Evolutionary conservation across 2,113 vertebrate genomes (phyloP), one percentile per base, ranked within the genome.

Genomic region (Oceanites oceanicus): DNA sequence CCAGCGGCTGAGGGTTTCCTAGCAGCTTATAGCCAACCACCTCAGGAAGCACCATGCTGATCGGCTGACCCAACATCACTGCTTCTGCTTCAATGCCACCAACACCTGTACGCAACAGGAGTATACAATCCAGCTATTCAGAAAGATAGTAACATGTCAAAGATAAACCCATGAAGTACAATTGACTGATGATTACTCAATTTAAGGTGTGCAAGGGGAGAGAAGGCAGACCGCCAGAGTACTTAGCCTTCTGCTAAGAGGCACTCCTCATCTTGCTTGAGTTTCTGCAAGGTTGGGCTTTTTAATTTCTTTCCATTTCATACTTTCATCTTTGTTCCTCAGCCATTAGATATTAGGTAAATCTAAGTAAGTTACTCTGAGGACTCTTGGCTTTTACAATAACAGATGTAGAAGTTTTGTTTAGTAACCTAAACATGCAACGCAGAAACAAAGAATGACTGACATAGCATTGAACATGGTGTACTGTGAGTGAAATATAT

Each of bases 81-180:
- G 99, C 99, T 96, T 99, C 99, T 5, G 99, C 99, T 97, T 99
- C 99, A 53, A 99, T 99, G 17, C 99, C 99, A 47, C 99, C 99
- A 5, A 99, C 99, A 90, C 99, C 99, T 99, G 96, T 21, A 88
- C 0, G 10, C 20, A 88, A 90, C 15, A 86, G 56, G 6, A 92
- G 17, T 10, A 82, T 5, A 89, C 21, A 83, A 22, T 11, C 10
- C 3, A 2, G 29, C 44, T 49, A 56, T 13, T 65, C 53, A 52
- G n/a, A 63, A 75, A 94, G 6, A 73, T 3, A 78, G 12, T 26
- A 56, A 47, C 0, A 0, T 6, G 3, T 29, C 76, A 79, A 14
- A 76, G 23, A 88, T 11, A 76, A 88, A 83, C 16, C 16, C 3
- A 17, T 15, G 16, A 77, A 70, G 18, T 56, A 65, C 18, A 53